These are phyloP conservation scores for Microcebus lehilahytsara DNA, from an alignment of 2,113 vertebrate genomes.

Conservation along the genomic window DNA sequence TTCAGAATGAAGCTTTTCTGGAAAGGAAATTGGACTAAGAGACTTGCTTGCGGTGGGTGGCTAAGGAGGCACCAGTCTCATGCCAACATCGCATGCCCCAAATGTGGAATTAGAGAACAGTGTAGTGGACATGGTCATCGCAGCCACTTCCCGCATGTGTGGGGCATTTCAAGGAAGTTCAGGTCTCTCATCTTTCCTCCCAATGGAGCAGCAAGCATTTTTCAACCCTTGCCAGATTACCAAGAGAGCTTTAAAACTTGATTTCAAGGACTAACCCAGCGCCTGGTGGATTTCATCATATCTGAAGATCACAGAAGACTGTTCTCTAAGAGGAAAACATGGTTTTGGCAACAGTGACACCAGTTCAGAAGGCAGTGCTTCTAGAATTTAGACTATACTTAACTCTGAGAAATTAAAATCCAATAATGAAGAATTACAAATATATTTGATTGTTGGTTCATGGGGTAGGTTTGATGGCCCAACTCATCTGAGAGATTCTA, in stretches of 20 bases:
- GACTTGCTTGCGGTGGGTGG: background rate
- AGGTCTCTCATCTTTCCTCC: background rate
- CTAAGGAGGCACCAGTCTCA: too few relatives aligned
- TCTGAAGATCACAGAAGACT: background rate
- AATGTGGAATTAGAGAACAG: background rate
- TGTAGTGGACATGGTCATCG: background rate
- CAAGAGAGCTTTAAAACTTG: background rate
- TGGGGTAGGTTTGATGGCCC: background rate
- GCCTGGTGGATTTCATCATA: background rate
- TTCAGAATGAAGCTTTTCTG: background rate
- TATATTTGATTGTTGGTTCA: background rate
- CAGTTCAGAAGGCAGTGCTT: background rate
- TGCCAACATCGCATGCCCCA: background rate
- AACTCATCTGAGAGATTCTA: background rate
- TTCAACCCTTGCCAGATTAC: background rate
- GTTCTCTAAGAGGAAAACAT: background rate
- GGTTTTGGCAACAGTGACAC: background rate
- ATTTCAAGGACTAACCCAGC: background rate
- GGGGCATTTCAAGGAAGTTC: background rate
- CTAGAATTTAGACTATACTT: background rate
- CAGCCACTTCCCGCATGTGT: background rate
- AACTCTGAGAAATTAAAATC: background rate
- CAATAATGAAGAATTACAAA: background rate
- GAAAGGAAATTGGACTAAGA: background rate
- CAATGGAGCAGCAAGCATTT: background rate